Evolutionary conservation across 2,113 vertebrate genomes (phyloP), one percentile per base, ranked within the genome.

Genomic region (Cheirogaleus medius): DNA sequence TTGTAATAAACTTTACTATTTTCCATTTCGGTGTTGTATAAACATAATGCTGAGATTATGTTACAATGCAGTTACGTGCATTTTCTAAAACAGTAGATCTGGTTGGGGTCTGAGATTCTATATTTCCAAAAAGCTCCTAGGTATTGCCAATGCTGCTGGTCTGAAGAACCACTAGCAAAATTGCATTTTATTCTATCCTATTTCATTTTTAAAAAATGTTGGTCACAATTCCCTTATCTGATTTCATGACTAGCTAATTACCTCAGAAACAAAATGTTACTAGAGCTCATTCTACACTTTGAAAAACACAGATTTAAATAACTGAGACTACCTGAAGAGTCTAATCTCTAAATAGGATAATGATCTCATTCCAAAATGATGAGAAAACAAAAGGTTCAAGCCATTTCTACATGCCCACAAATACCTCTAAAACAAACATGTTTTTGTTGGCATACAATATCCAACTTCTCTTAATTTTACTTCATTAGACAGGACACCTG

Each of bases 191-290:
- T 56, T 91, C 49, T 92, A 37, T 18, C 85, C 37, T 69, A 47
- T 25, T 77, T 88, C 54, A 78, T 44, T 93, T 68, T 27, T 44
- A 82, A 90, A 92, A 86, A 64, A 66, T 10, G 69, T 8, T 60
- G n/a, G 21, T 80, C 58, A 96, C 9, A 82, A 49, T 78, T 49
- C 44, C 32, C 58, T 86, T 42, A 10, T 80, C 87, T 91, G 37
- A 82, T 85, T 82, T 92, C n/a, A 92, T 73, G 60, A 98, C 42
- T 90, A 18, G 71, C 58, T 60, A 76, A 95, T 87, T 69, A 85
- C 29, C 87, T 18, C 4, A 10, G 56, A 66, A 92, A 68, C 8
- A 63, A 87, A 81, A 73, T 37, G 44, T 29, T 83, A 76, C n/a
- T 27, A 44, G 63, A 85, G 73, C 23, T 96, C 74, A 49, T 23